Conservation (phyloP, 2,888 invertebrate genomes). For the Bhutanitis thaidina region DNA sequence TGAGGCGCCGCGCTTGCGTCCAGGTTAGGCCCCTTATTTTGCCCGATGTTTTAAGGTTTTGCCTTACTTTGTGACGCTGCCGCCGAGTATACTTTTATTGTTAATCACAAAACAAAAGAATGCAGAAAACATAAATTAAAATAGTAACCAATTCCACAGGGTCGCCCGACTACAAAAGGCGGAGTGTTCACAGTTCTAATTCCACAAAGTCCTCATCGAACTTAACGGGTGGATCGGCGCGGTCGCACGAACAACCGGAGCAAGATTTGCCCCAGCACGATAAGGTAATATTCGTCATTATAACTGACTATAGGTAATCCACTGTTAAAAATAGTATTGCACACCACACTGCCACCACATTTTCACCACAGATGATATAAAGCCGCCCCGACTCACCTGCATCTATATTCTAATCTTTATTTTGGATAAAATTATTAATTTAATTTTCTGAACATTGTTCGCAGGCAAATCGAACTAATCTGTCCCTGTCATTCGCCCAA, state of each 20-base stretch:
- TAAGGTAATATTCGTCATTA: constrained; percentile 39
- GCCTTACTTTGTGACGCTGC: too few species aligned
- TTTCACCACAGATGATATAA: too few species aligned
- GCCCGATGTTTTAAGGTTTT: too few species aligned
- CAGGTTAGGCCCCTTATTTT: constrained; percentile 16
- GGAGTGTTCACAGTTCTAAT: constrained; percentile 83
- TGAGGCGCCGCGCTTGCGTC: constrained; percentile 22
- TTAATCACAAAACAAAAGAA: too few species aligned
- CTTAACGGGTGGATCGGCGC: constrained; percentile 85
- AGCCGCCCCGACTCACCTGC: too few species aligned
- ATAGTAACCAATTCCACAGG: constrained; percentile 36
- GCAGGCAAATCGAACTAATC: constrained; percentile 57
- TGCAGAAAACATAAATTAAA: background rate
- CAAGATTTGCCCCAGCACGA: constrained; percentile 37
- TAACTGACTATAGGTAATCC: too few species aligned
- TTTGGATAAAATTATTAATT: too few species aligned
- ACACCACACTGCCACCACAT: too few species aligned
- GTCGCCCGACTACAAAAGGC: constrained; percentile 70
- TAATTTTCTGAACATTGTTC: background rate
- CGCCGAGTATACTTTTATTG: too few species aligned
- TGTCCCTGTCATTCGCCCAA: constrained; percentile 93
- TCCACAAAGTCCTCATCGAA: constrained; percentile 90
- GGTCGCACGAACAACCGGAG: constrained; percentile 57
- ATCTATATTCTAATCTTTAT: too few species aligned
- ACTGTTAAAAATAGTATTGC: too few species aligned